Evolutionary conservation across 2,797 vertebrate genomes (phyloP).

Genomic region (Parauchenoglanis ngamensis): DNA sequence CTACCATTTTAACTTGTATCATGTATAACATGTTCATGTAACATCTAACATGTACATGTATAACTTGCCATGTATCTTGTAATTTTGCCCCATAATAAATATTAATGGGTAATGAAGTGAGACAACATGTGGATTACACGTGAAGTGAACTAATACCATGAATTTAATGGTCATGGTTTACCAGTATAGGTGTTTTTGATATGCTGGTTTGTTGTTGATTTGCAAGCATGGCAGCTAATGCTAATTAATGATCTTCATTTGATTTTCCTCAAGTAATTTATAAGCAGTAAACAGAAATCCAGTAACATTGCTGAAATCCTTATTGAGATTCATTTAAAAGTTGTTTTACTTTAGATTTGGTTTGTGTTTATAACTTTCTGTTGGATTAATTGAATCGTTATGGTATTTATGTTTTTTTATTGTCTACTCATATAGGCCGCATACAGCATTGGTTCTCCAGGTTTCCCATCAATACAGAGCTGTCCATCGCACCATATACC

Average conservation of each 20-base stretch:
- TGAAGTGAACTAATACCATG: background rate
- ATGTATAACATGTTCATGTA: no score
- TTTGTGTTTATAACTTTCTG: background rate
- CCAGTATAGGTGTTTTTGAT: background rate
- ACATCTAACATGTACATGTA: no score
- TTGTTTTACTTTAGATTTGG: background rate
- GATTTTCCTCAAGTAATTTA: background rate
- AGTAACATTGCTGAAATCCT: background rate
- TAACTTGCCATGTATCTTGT: no score
- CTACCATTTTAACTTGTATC: background rate
- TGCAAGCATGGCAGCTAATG: background rate
- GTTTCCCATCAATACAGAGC: background rate
- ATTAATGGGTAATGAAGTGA: background rate
- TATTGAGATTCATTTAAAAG: background rate
- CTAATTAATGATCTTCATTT: background rate
- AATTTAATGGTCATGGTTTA: background rate
- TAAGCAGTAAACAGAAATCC: background rate
- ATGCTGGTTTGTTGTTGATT: background rate
- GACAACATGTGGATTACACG: background rate
- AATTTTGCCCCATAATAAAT: background rate
- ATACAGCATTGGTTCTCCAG: background rate
- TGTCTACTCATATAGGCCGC: background rate
- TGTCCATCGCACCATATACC: background rate
- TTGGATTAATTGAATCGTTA: background rate
- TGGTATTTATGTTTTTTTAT: background rate